A percentile compares a stretch with the other conserved stretches of the same genome.
Conservation (phyloP, 2,888 invertebrate genomes). For the Parnassius apollo region DNA sequence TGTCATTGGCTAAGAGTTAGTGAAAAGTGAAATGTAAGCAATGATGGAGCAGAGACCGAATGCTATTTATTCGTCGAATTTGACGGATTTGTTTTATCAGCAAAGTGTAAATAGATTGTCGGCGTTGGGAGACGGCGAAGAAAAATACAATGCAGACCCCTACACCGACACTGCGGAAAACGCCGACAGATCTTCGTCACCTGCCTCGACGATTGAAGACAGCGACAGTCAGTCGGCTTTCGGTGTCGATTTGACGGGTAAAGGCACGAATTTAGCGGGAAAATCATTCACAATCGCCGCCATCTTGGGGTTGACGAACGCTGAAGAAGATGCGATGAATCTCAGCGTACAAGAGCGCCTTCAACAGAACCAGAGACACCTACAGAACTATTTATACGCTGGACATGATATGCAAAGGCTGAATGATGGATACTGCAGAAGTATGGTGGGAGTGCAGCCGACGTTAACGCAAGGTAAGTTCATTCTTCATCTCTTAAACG, state of each 20-base stretch:
- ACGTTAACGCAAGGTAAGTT: slow-evolving; percentile 62
- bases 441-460: slow-evolving; percentile 55
- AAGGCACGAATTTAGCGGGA: slow-evolving; percentile 71
- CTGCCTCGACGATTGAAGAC: slow-evolving; percentile 64
- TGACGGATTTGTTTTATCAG: slow-evolving; percentile 65
- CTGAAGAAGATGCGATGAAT: slow-evolving; percentile 76
- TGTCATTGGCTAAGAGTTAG: slow-evolving; percentile 7
- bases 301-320: slow-evolving; percentile 87
- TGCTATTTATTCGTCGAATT: slow-evolving; percentile 55
- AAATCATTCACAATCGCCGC: slow-evolving; percentile 94
- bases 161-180: slow-evolving; percentile 48
- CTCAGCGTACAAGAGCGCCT: slow-evolving; percentile 77
- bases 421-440: slow-evolving; percentile 65
- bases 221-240: slow-evolving; percentile 64
- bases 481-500: no score
- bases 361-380: slow-evolving; percentile 65
- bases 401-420: slow-evolving; percentile 67
- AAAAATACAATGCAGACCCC: slow-evolving; percentile 47
- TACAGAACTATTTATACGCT: slow-evolving; percentile 67
- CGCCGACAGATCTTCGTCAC: slow-evolving; percentile 54
- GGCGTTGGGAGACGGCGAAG: slow-evolving; percentile 47
- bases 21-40: slow-evolving; percentile 34
- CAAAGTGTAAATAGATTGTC: slow-evolving; percentile 55
- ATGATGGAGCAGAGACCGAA: slow-evolving; percentile 68
- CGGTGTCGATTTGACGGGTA: slow-evolving; percentile 71